Evolutionary conservation across 2,888 invertebrate genomes (phyloP).

Genomic region (Emmelina monodactyla): DNA sequence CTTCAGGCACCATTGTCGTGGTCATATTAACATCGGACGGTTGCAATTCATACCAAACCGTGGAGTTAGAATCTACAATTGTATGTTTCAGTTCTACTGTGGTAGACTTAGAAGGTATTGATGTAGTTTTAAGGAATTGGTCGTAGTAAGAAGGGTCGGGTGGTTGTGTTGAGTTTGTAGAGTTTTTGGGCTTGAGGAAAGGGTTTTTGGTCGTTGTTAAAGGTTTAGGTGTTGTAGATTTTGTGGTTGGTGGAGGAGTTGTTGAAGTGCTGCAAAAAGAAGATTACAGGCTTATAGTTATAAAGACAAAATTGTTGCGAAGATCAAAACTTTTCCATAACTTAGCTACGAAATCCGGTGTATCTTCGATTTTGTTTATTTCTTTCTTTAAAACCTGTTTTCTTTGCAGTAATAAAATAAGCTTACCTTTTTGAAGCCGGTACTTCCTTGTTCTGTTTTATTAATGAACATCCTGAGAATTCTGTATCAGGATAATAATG

Average conservation of each 20-base stretch:
- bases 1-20: constrained; percentile 33
- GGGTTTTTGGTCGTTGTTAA: constrained; percentile 19
- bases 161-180: constrained; percentile 33
- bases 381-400: not conserved
- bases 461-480: constrained; percentile 68
- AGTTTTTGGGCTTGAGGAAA: constrained; percentile 16
- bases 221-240: constrained; percentile 21
- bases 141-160: constrained; percentile 46
- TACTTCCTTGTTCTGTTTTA: constrained; percentile 43
- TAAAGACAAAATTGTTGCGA: not conserved
- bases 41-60: constrained; percentile 48
- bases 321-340: too few species aligned
- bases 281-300: not conserved
- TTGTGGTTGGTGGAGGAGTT: constrained; percentile 21
- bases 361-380: not conserved
- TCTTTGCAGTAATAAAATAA: not conserved
- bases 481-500: constrained; percentile 66
- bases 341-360: too few species aligned
- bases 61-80: constrained; percentile 26
- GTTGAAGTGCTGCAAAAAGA: constrained; percentile 26
- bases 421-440: constrained; percentile 47
- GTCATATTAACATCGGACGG: constrained; percentile 36
- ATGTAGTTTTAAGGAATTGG: constrained; percentile 55
- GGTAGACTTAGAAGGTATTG: too few species aligned
- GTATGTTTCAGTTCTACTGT: too few species aligned